Base-by-base conservation (phyloP, 2,797 vertebrate genomes). In the Spizella passerina region DNA sequence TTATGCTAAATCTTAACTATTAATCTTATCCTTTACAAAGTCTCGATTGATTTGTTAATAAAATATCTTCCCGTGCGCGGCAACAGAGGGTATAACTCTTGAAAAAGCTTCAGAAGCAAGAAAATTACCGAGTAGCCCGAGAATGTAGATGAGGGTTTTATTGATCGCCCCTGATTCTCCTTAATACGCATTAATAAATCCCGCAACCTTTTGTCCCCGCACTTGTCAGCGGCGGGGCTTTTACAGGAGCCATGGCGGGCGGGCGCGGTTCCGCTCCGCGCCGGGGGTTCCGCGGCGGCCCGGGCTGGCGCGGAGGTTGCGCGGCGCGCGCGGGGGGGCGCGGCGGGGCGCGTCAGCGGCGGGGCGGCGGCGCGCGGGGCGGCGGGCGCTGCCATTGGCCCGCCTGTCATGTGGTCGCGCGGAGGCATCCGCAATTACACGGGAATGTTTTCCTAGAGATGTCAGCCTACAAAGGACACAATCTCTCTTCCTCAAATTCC, bases 361-460 rank as follows among this genome's bases (percentile, higher is more conserved):
- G 97, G 98, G 98, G 98, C 99, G 99, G 98, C 98, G 98, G 98
- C 98, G 99, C 98, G 99, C 99, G 99, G 99, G 99, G 99, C 99
- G 99, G 99, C 98, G 99, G 99, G 99, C 99, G 99, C 99, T 99
- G 98, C 99, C 99, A 99, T 99, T 99, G 99, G 99, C 98, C 99
- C 98, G 98, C 98, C 98, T 98, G 99, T 99, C 99, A 99, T 99
- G 99, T 99, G 99, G 98, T 98, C 96, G 98, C 98, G 98, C 98
- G 98, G 99, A 99, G 99, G 98, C 99, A 99, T 99, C 98, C 98
- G 98, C 99, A 98, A 99, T 99, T 99, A 98, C 98, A 98, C 98
- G 98, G 98, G 99, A 99, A 99, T 99, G 99, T 99, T 99, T 99
- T 99, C 98, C 98, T 99, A 99, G 99, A 99, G 98, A 99, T 99